Conservation (phyloP, 2,797 vertebrate species). For the Poecilia gillii region DNA sequence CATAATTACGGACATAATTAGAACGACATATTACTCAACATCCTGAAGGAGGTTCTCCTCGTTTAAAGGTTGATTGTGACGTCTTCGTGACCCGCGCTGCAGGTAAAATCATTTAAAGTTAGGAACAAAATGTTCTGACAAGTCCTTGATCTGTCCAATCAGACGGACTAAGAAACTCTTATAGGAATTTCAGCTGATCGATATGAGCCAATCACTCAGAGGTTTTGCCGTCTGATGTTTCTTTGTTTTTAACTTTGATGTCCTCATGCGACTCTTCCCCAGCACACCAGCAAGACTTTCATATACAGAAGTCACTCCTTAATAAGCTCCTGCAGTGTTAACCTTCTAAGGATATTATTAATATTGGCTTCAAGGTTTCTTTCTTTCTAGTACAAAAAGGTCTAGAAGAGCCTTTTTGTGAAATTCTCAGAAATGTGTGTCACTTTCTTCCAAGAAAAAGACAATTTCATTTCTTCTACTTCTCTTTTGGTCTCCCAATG, state of each 20-base stretch:
- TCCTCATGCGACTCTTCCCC: neutral
- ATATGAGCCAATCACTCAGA: neutral
- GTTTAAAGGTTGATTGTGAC: neutral
- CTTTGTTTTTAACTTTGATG: neutral
- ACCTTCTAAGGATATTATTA: neutral
- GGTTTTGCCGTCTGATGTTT: neutral
- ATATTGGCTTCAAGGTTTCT: neutral
- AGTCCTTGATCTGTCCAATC: neutral
- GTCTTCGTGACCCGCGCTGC: neutral
- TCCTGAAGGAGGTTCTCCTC: neutral
- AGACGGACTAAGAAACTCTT: neutral
- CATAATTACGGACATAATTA: neutral
- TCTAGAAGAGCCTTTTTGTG: neutral
- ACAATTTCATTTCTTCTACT: neutral
- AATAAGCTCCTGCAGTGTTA: neutral
- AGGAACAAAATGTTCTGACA: neutral
- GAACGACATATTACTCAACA: neutral
- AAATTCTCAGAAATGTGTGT: neutral
- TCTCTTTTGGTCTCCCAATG: neutral
- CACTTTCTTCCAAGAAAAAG: neutral
- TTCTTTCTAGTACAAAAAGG: neutral
- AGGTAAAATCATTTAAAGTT: neutral
- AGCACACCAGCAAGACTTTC: neutral
- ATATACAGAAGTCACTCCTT: neutral
- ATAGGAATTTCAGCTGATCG: neutral